phyloP scores from a whole-genome alignment of 2,113 vertebrate species.

The Stercorarius parasiticus region DNA sequence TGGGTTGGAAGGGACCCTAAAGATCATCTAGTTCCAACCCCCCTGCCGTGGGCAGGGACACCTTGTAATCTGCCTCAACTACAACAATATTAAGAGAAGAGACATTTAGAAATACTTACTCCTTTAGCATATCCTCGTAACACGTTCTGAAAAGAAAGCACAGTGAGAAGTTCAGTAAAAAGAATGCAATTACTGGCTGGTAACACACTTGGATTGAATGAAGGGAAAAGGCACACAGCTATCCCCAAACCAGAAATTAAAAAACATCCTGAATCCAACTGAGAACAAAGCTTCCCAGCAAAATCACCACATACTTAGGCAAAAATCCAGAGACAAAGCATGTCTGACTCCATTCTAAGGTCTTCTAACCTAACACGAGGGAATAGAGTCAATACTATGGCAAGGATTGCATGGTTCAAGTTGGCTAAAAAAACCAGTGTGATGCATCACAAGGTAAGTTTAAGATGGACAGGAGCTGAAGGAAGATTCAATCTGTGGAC shows the following conservation, averaged over 20 bases:
- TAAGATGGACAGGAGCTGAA: neutral
- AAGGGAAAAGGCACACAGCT: neutral
- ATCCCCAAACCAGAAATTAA: neutral
- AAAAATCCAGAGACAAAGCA: neutral
- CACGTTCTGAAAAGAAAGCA: conserved; percentile 85
- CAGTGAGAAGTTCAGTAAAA: neutral
- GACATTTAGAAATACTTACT: conserved; percentile 66
- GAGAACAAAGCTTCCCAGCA: neutral
- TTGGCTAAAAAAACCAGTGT: neutral
- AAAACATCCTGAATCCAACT: rapidly evolving
- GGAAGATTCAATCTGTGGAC: neutral
- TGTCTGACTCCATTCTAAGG: neutral
- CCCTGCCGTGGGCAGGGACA: neutral
- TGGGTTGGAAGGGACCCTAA: neutral
- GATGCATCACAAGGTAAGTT: neutral
- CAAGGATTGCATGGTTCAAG: neutral
- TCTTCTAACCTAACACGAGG: neutral
- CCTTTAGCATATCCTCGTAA: conserved; percentile 85
- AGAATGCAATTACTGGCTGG: neutral
- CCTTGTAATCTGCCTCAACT: neutral
- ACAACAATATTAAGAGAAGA: neutral
- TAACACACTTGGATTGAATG: neutral
- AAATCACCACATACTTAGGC: neutral
- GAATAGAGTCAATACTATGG: neutral
- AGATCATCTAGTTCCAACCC: neutral